phyloP scores from a whole-genome alignment of 2,797 vertebrate species.

The Avahi laniger region DNA sequence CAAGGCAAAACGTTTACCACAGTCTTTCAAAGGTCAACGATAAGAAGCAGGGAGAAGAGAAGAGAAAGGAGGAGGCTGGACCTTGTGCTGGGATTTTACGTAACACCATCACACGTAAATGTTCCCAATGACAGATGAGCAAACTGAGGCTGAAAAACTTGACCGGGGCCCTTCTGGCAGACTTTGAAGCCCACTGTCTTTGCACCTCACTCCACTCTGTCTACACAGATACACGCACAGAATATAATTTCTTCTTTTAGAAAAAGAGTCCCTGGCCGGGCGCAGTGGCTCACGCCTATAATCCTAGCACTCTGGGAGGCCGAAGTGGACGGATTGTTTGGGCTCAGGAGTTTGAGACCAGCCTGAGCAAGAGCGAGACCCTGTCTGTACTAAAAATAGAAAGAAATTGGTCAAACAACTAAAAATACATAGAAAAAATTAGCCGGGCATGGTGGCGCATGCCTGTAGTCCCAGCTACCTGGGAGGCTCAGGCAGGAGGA shows the following conservation, averaged over 20 bases:
- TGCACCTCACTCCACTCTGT: neutral
- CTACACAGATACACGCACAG: neutral
- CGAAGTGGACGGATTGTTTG: no score
- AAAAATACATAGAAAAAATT: no score
- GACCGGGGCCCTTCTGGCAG: neutral
- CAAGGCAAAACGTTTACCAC: neutral
- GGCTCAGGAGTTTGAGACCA: no score
- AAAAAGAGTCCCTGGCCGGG: neutral
- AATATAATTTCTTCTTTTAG: neutral
- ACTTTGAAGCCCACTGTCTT: neutral
- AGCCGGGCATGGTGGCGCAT: no score
- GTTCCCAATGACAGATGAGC: neutral
- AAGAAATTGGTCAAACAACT: no score
- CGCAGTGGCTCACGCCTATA: no score
- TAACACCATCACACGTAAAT: neutral
- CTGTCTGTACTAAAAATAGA: no score
- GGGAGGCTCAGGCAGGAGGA: no score
- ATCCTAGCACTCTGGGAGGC: no score
- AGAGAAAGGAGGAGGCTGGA: neutral
- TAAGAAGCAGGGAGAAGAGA: neutral
- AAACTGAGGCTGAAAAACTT: neutral
- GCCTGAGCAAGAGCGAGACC: no score
- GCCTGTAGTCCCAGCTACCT: no score
- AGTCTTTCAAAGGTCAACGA: neutral
- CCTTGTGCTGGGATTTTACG: neutral